Evolutionary conservation across 1,140 invertebrate genomes (phyloP).

Genomic region (Neodiprion lecontei): DNA sequence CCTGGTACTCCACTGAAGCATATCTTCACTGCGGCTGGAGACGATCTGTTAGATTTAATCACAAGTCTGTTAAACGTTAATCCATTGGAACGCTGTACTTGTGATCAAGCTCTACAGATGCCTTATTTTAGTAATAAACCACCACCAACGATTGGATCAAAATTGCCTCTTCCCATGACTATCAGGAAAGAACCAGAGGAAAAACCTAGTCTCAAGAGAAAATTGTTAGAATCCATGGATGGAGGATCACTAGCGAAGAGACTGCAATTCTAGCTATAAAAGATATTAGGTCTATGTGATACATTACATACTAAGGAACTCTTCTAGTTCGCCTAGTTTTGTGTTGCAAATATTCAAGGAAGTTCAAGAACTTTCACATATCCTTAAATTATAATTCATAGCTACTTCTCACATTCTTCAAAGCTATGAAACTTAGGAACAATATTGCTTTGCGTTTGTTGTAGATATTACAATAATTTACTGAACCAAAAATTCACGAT

Average conservation of each 20-base stretch:
- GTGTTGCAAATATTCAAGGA: too few species aligned
- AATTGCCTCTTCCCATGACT: slow-evolving; percentile 79
- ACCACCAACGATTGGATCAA: slow-evolving; percentile 80
- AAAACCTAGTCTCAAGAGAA: slow-evolving; percentile 77
- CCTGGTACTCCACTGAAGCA: slow-evolving; percentile 83
- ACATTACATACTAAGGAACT: neutral
- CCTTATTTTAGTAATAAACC: slow-evolving; percentile 90
- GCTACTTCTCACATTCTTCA: too few species aligned
- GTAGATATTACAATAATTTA: neutral
- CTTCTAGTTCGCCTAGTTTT: too few species aligned
- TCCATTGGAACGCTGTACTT: slow-evolving; percentile 84
- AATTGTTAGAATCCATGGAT: slow-evolving; percentile 74
- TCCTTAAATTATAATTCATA: too few species aligned
- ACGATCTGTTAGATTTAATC: slow-evolving; percentile 91
- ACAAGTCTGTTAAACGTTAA: slow-evolving; percentile 82
- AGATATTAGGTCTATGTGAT: neutral
- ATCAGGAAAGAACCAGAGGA: slow-evolving; percentile 67
- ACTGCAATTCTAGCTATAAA: slow-evolving; percentile 64
- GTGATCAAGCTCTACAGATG: slow-evolving; percentile 82
- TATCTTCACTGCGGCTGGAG: slow-evolving; percentile 94
- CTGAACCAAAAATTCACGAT: neutral
- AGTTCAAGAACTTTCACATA: too few species aligned
- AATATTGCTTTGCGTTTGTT: too few species aligned
- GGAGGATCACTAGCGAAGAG: slow-evolving; percentile 72
- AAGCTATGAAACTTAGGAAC: too few species aligned